Evolutionary conservation across 2,888 invertebrate genomes (phyloP).

Genomic region (Perdita meconis): DNA sequence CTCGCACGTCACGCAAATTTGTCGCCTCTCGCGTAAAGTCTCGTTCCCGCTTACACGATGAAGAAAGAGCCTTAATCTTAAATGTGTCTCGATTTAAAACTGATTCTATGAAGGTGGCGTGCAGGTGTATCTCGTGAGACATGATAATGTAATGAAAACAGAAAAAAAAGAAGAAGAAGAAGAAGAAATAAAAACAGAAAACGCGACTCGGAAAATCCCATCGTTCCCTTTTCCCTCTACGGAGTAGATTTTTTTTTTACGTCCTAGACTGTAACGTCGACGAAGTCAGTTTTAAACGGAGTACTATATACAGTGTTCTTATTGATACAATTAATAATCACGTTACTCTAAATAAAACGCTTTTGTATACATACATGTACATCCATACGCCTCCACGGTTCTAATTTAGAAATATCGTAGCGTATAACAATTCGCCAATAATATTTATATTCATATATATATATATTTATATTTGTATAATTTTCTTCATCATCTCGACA

Average conservation of each 20-base stretch:
- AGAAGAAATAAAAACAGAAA: background rate
- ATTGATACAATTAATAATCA: conserved; percentile 69
- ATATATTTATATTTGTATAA: conserved; percentile 62
- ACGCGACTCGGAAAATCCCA: conserved; percentile 17
- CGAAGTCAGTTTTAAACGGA: conserved; percentile 72
- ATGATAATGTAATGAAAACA: background rate
- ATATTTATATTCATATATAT: conserved; percentile 64
- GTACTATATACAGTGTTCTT: conserved; percentile 74
- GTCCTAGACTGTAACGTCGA: conserved; percentile 38
- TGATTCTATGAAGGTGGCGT: conserved; percentile 56
- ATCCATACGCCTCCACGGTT: conserved; percentile 67
- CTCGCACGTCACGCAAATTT: conserved; percentile 22
- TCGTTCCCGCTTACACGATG: conserved; percentile 32
- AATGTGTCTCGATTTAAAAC: conserved; percentile 67
- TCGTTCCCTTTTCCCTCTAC: background rate
- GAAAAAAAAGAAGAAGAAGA: conserved; percentile 1
- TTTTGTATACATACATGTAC: conserved; percentile 72
- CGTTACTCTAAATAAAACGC: conserved; percentile 75
- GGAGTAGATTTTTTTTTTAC: conserved; percentile 9
- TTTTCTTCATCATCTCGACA: conserved; percentile 72
- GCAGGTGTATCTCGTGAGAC: conserved; percentile 18
- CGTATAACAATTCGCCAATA: conserved; percentile 74
- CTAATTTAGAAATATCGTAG: conserved; percentile 79
- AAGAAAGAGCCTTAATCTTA: conserved; percentile 59
- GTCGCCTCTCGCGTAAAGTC: conserved; percentile 3